Base-by-base conservation (phyloP, 2,888 invertebrate genomes). In the Tethea ocularis region DNA sequence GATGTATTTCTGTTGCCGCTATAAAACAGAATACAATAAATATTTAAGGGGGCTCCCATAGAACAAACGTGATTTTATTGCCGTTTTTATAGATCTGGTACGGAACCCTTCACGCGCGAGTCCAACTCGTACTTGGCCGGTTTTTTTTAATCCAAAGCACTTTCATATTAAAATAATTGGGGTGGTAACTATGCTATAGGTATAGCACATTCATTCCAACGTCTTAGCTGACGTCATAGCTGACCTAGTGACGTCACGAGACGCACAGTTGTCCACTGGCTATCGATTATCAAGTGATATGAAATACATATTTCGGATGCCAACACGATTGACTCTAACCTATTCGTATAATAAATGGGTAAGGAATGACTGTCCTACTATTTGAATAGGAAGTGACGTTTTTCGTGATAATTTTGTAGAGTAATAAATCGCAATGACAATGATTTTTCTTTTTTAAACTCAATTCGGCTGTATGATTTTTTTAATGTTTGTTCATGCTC, bases 241-340 rank as follows among this genome's bases (percentile, higher is more conserved):
- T 46, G 46, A 46, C 33, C 54, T 3, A 11, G 13, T 54, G 54
- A 54, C 54, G 54, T 54, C 54, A 54, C 54, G 36, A 20, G 46
- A 46, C 20, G 46, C 54, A 20, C 20, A 29, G 33, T 13, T 22
- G 54, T 54, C 54, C 54, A 54, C 22, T 41, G 41, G 20, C 20
- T 55, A 60, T 60, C 60, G 60, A 60, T 57, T 54, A 33, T 52
- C 24, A n/a, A 38, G n/a, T 46, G 54, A 36, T 61, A 61, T 57
- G 57, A 57, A 41, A 36, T 56, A 57, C 41, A 61, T 61, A 61
- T 56, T 56, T 26, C 29, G 23, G 57, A 61, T 61, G 55, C 60
- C 60, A 17, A 6, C 57, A 57, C 56, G 57, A 8, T n/a, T 15
- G 55, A 15, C 29, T 1, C 26, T 22, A n/a, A 23, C 56, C 38